Percentiles rank a stretch among this genome's conserved stretches.
phyloP scores from a whole-genome alignment of 2,888 invertebrate genomes.

The Ophioninae sp. region DNA sequence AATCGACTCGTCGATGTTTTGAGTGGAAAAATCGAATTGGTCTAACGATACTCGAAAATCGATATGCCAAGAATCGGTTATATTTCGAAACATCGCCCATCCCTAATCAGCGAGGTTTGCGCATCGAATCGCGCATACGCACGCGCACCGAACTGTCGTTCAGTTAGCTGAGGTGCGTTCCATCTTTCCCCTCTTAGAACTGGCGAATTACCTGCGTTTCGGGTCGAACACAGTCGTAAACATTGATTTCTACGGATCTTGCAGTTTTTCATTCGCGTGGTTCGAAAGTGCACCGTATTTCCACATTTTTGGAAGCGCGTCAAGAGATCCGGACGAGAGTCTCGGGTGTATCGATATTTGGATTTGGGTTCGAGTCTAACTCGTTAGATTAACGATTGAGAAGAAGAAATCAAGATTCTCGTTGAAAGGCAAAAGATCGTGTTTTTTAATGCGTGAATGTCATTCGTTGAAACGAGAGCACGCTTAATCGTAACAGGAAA shows the following conservation, averaged over 20 bases:
- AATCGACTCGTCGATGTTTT: too few species aligned
- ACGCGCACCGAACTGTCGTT: neutral
- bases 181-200: neutral
- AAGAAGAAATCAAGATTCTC: neutral
- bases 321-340: too few species aligned
- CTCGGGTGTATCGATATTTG: too few species aligned
- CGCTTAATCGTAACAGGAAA: neutral
- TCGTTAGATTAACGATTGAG: neutral
- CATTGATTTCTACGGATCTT: too few species aligned
- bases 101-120: neutral
- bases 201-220: neutral
- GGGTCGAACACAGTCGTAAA: neutral
- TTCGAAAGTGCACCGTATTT: too few species aligned
- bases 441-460: neutral
- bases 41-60: neutral
- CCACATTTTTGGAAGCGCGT: too few species aligned
- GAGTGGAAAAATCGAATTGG: too few species aligned
- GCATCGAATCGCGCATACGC: neutral
- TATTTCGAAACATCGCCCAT: too few species aligned
- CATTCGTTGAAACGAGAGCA: neutral
- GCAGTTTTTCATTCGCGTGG: too few species aligned
- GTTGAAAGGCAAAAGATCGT: neutral
- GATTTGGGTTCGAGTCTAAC: neutral
- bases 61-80: too few species aligned
- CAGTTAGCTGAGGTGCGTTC: neutral